Conservation (phyloP, 2,113 vertebrate species). For the Aphelocoma coerulescens region DNA sequence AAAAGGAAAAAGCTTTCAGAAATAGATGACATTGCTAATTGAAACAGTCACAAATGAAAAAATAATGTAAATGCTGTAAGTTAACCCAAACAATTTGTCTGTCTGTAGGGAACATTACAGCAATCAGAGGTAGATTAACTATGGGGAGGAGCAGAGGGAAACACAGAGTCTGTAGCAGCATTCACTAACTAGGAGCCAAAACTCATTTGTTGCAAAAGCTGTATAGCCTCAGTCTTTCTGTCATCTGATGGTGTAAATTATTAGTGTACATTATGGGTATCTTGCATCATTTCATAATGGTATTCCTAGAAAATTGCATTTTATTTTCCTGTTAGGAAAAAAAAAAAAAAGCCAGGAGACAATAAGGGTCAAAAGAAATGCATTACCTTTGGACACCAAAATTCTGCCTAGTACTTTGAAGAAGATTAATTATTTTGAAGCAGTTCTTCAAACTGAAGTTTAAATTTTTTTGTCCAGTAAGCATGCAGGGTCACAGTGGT, state of each 20-base stretch:
- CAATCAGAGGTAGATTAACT: not conserved
- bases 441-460: not conserved
- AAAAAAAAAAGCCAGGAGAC: too few species aligned
- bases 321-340: not conserved
- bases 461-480: not conserved
- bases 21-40: conserved; percentile 25
- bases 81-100: conserved; percentile 7
- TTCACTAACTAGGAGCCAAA: not conserved
- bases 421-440: not conserved
- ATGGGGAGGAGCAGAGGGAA: not conserved
- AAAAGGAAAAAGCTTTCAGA: conserved; percentile 17
- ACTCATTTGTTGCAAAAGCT: not conserved
- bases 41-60: conserved; percentile 36
- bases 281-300: not conserved
- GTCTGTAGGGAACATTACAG: not conserved
- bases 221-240: not conserved
- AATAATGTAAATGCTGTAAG: not conserved
- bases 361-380: not conserved
- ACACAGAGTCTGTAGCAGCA: not conserved
- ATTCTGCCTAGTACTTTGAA: not conserved
- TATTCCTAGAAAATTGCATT: not conserved
- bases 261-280: not conserved
- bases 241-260: not conserved
- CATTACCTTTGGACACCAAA: not conserved
- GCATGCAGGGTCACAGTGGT: not conserved